phyloP scores from a whole-genome alignment of 2,888 invertebrate genomes.

The Acanthoscelides obtectus region DNA sequence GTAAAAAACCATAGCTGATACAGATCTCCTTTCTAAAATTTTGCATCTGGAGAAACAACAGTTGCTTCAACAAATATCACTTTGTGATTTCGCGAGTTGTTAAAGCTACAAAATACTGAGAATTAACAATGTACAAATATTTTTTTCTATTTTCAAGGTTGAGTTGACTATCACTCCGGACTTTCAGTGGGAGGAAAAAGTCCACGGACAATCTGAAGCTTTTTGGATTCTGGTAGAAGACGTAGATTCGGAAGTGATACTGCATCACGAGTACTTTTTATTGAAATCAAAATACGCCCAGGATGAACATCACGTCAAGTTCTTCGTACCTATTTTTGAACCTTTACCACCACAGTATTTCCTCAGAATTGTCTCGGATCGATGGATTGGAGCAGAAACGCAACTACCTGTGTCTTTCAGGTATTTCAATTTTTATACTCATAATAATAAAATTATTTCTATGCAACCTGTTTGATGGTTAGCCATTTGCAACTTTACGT shows the following conservation, averaged over 20 bases:
- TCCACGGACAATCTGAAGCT: conserved; percentile 75
- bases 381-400: conserved; percentile 94
- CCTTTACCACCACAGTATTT: conserved; percentile 98
- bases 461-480: too few relatives aligned
- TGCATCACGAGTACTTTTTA: conserved; percentile 92
- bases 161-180: conserved; percentile 97
- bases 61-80: too few relatives aligned
- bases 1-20: too few relatives aligned
- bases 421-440: too few relatives aligned
- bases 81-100: too few relatives aligned
- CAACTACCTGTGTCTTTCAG: conserved; percentile 91
- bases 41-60: too few relatives aligned
- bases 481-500: too few relatives aligned
- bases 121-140: too few relatives aligned
- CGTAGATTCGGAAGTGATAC: conserved; percentile 81
- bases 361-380: conserved; percentile 81
- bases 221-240: conserved; percentile 88
- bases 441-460: too few relatives aligned
- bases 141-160: conserved; percentile 82
- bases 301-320: conserved; percentile 95
- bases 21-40: too few relatives aligned
- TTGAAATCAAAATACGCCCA: conserved; percentile 89
- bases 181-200: conserved; percentile 98
- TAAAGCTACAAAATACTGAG: too few relatives aligned
- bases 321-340: conserved; percentile 98